Evolutionary conservation across 2,797 vertebrate species (phyloP).

Genomic region (Rhinichthys osculus): DNA sequence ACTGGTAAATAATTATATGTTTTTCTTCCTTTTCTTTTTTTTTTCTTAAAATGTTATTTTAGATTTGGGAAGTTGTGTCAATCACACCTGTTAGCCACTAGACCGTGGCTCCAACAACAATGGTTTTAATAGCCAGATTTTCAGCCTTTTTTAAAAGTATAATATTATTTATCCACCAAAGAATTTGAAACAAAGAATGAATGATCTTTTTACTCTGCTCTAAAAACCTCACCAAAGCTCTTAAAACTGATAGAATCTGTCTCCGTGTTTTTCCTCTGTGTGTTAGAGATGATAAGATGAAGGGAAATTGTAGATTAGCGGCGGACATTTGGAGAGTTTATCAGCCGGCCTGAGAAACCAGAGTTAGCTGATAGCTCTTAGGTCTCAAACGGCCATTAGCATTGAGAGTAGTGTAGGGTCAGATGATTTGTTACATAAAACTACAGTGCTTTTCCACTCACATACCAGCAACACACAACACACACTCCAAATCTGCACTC

Average conservation of each 20-base stretch:
- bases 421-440: constrained; percentile 60
- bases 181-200: not conserved
- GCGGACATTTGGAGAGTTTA: constrained; percentile 25
- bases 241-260: not conserved
- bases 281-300: constrained; percentile 6
- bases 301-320: constrained; percentile 23
- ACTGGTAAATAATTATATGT: not conserved
- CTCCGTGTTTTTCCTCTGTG: not conserved
- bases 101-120: not conserved
- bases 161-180: not conserved
- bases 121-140: not conserved
- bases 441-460: constrained; percentile 41
- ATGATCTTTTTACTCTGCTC: not conserved
- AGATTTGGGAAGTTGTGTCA: not conserved
- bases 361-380: constrained; percentile 36
- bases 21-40: not conserved
- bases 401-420: constrained; percentile 61
- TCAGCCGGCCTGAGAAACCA: constrained; percentile 25
- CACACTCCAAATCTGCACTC: constrained; percentile 52
- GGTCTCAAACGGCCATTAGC: constrained; percentile 65
- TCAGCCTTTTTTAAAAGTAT: not conserved
- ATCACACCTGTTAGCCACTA: not conserved
- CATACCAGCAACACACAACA: constrained; percentile 29
- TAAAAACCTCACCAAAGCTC: not conserved
- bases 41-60: no score